Base-by-base conservation (phyloP, 2,797 vertebrate species). In the Protosalanx chinensis region DNA sequence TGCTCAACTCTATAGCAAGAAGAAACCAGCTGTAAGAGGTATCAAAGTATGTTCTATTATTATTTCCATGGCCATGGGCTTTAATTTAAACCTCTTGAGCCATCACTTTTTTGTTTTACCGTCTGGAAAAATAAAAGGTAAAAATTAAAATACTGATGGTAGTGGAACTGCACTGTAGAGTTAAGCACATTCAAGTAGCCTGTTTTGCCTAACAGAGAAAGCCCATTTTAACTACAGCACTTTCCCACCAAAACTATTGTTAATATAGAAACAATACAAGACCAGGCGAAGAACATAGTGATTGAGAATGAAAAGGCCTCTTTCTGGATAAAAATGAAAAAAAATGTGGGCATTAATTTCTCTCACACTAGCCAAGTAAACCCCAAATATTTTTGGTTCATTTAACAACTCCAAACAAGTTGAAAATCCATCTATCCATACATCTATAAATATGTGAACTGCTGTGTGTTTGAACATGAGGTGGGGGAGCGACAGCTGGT, bases 401-500 rank as follows among this genome's bases (percentile, higher is more conserved):
- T 10, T 58, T 27, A 2, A 23, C 23, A 1, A 15, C 23, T 23
- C 41, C 51, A 56, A 62, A 68, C 51, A 71, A 64, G 72, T 33
- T 41, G 49, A 64, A 56, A 59, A 27, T 64, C 61, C 51, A 15
- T 30, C 16, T 35, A n/a, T 29, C 37, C 60, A 23, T 16, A 15
- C 37, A 64, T 37, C 23, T 32, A 46, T 33, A 15, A 32, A 16
- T 4, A 20, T 8, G 2, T 37, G 13, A 57, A 10, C 29, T 35
- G 10, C 18, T 56, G 49, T 65, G 60, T 27, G 57, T 70, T 73
- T 71, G 65, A 29, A 37, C 58, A 68, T 60, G 68, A 51, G 29
- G n/a, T 65, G 68, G 53, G 68, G 58, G 63, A 72, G 23, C 23
- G 49, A 33, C 63, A 70, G 69, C 66, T 73, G 73, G 27, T 63